A percentile compares a stretch with the other conserved stretches of the same genome.
Evolutionary conservation across 2,113 vertebrate genomes (phyloP).

Genomic region (Pleuronectes platessa): DNA sequence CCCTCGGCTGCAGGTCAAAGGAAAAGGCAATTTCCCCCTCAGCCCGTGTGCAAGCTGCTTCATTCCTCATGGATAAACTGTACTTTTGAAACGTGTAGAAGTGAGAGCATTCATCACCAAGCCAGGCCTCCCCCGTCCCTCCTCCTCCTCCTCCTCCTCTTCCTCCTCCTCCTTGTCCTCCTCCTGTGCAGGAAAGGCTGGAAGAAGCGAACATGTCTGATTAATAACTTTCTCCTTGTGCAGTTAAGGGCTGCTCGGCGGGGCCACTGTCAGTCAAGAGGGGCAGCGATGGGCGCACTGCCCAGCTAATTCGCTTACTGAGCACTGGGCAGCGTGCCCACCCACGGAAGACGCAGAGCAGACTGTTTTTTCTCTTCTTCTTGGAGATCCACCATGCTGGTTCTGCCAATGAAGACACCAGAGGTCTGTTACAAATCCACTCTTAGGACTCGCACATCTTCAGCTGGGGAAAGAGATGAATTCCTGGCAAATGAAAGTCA

Average conservation of each 20-base stretch:
- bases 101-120: slow-evolving; percentile 75
- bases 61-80: slow-evolving; percentile 79
- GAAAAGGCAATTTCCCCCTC: slow-evolving; percentile 76
- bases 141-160: slow-evolving; percentile 21
- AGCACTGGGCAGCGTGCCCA: slow-evolving; percentile 66
- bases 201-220: slow-evolving; percentile 61
- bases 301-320: slow-evolving; percentile 72
- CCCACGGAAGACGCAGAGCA: slow-evolving; percentile 56
- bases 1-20: slow-evolving; percentile 72
- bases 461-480: slow-evolving; percentile 44
- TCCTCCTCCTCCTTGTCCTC: slow-evolving; percentile 20
- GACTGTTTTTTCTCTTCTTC: slow-evolving; percentile 66
- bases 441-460: slow-evolving; percentile 49
- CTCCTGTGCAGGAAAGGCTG: slow-evolving; percentile 46
- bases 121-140: slow-evolving; percentile 26
- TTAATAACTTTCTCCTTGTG: slow-evolving; percentile 74
- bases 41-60: slow-evolving; percentile 57
- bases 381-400: slow-evolving; percentile 63
- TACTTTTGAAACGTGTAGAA: slow-evolving; percentile 72
- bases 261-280: slow-evolving; percentile 63
- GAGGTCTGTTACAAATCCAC: slow-evolving; percentile 51
- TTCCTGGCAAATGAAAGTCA: slow-evolving; percentile 52
- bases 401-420: slow-evolving; percentile 66
- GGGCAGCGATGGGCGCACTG: slow-evolving; percentile 42
- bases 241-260: slow-evolving; percentile 58